Evolutionary conservation across 2,888 invertebrate species (phyloP).

Genomic region (Embidobia sp.): DNA sequence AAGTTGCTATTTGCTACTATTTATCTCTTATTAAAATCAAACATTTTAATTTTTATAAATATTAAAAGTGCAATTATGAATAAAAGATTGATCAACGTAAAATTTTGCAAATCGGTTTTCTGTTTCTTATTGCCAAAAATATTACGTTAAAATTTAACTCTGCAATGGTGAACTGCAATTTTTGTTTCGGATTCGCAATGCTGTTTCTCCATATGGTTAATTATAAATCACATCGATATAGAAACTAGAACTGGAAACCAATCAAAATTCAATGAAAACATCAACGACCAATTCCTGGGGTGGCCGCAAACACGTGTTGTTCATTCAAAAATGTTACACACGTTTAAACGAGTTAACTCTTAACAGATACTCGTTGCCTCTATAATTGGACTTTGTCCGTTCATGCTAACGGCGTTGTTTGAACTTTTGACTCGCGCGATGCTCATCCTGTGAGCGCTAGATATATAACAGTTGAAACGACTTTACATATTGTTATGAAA

Average conservation of each 20-base stretch:
- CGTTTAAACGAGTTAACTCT: slow-evolving; percentile 3
- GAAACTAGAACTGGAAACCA: no score
- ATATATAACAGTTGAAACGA: slow-evolving; percentile 28
- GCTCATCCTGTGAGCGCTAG: slow-evolving; percentile 15
- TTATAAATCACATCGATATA: slow-evolving; percentile 3
- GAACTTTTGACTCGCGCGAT: slow-evolving; percentile 38
- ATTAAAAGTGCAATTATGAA: no score
- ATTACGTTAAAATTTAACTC: slow-evolving; percentile 10
- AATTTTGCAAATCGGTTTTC: no score
- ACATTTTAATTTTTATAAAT: no score
- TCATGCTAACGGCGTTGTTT: slow-evolving; percentile 29
- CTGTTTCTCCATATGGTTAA: slow-evolving; percentile 4
- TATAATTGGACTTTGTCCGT: slow-evolving; percentile 45
- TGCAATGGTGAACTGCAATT: neutral
- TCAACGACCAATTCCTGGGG: no score
- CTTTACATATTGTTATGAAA: slow-evolving; percentile 43
- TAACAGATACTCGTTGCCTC: slow-evolving; percentile 9
- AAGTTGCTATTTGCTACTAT: no score
- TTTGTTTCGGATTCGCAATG: slow-evolving; percentile 15
- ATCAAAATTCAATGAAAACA: slow-evolving; percentile 2
- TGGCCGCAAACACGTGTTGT: neutral
- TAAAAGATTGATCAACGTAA: no score
- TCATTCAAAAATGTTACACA: slow-evolving; percentile 14
- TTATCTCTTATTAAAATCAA: no score
- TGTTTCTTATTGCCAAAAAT: slow-evolving; percentile 9